phyloP scores from a whole-genome alignment of 2,113 vertebrate species.

The Tenebrosternarchus preto region DNA sequence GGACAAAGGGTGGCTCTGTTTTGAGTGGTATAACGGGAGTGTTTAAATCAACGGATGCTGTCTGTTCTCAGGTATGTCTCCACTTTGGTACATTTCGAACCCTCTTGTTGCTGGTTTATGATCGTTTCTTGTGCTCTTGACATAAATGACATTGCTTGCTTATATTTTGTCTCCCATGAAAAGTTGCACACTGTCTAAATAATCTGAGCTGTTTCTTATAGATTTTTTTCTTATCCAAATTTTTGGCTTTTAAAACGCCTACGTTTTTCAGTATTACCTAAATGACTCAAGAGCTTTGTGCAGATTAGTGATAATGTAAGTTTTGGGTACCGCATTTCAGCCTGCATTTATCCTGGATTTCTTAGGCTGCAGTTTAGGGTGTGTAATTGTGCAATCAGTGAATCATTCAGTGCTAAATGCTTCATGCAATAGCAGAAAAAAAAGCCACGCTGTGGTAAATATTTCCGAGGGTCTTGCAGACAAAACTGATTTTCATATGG shows the following conservation, averaged over 20 bases:
- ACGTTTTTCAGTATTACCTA: background rate
- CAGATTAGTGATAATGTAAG: conserved; percentile 11
- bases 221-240: background rate
- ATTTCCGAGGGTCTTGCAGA: conserved; percentile 35
- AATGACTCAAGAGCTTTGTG: conserved; percentile 10
- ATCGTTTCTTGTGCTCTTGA: background rate
- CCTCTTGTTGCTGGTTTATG: background rate
- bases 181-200: background rate
- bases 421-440: conserved; percentile 19
- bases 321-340: conserved; percentile 4
- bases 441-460: conserved; percentile 41
- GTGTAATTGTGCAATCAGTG: conserved; percentile 26
- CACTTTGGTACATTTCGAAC: background rate
- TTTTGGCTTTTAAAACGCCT: background rate
- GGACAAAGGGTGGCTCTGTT: conserved; percentile 15
- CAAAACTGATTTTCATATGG: conserved; percentile 44
- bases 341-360: conserved; percentile 16
- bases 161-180: background rate
- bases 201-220: no score
- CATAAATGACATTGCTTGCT: background rate
- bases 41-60: background rate
- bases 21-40: conserved; percentile 5
- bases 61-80: conserved; percentile 43
- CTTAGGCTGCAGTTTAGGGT: conserved; percentile 20
- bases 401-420: conserved; percentile 16